These are phyloP conservation scores for Arothron firmamentum DNA, from an alignment of 2,113 vertebrate species.

Conservation along the genomic window DNA sequence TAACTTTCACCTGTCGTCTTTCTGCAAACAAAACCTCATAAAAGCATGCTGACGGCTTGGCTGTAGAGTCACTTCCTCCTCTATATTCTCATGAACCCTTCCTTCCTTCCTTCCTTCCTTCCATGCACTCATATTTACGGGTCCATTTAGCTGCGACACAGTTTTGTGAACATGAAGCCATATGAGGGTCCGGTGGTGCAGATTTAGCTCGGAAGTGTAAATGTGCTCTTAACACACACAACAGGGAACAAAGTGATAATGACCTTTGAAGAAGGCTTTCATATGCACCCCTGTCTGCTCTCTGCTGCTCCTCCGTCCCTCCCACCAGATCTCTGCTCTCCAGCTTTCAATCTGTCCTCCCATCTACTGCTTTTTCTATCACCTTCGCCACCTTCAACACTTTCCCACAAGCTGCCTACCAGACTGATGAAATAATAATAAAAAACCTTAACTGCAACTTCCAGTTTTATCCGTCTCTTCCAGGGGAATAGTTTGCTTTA, in stretches of 20 bases:
- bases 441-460: constrained; percentile 26
- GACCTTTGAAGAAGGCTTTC: constrained; percentile 72
- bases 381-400: constrained; percentile 39
- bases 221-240: constrained; percentile 20
- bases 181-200: too few relatives aligned
- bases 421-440: constrained; percentile 15
- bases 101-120: not conserved
- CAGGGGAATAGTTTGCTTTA: not conserved
- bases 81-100: not conserved
- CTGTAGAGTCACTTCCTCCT: constrained; percentile 20
- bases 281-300: constrained; percentile 40
- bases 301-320: constrained; percentile 24
- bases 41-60: constrained; percentile 1
- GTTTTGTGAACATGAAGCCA: too few relatives aligned
- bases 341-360: constrained; percentile 20
- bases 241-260: constrained; percentile 61
- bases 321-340: constrained; percentile 33
- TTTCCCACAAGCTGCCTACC: constrained; percentile 4
- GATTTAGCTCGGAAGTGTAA: constrained; percentile 15
- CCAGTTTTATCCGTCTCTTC: constrained; percentile 6
- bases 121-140: not conserved
- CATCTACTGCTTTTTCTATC: constrained; percentile 28
- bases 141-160: too few relatives aligned
- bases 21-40: not conserved
- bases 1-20: not conserved